phyloP scores from a whole-genome alignment of 2,888 invertebrate genomes.

The Rhagonycha fulva region DNA sequence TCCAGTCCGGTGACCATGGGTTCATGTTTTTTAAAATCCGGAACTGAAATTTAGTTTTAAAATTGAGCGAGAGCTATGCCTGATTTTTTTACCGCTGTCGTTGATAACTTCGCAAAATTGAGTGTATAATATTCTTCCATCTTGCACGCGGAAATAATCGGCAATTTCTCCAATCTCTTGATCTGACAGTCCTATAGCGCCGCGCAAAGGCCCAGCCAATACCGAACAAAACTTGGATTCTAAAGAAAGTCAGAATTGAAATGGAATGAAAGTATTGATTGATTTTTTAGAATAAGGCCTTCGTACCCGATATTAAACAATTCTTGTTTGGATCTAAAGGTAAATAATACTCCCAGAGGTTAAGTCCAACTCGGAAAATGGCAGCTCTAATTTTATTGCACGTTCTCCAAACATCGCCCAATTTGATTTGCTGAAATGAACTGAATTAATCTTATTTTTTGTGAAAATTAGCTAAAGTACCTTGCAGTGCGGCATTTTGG shows the following conservation, averaged over 20 bases:
- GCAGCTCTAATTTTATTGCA: conserved; percentile 82
- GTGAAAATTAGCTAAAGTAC: not conserved
- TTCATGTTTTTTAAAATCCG: conserved; percentile 56
- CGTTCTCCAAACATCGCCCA: conserved; percentile 76
- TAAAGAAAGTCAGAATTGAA: conserved; percentile 43
- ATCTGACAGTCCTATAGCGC: conserved; percentile 70
- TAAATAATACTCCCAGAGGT: conserved; percentile 72
- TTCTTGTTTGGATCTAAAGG: conserved; percentile 70
- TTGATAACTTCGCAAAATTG: conserved; percentile 77
- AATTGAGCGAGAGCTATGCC: not conserved
- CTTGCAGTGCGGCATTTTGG: conserved; percentile 3
- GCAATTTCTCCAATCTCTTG: conserved; percentile 74
- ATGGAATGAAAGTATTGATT: no score
- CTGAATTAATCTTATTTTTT: not conserved
- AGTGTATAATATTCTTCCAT: conserved; percentile 76
- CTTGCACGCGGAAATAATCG: conserved; percentile 79
- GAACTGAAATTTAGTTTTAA: conserved; percentile 48
- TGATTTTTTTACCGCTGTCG: conserved; percentile 60
- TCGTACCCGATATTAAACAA: conserved; percentile 68
- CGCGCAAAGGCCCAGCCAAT: conserved; percentile 68
- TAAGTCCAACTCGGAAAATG: conserved; percentile 71
- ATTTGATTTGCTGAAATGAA: conserved; percentile 50
- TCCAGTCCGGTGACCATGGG: conserved; percentile 61
- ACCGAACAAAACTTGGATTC: conserved; percentile 76
- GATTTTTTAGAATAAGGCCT: not conserved